Base-by-base conservation (phyloP, 2,888 invertebrate genomes). In the Dryadula phaetusa region DNA sequence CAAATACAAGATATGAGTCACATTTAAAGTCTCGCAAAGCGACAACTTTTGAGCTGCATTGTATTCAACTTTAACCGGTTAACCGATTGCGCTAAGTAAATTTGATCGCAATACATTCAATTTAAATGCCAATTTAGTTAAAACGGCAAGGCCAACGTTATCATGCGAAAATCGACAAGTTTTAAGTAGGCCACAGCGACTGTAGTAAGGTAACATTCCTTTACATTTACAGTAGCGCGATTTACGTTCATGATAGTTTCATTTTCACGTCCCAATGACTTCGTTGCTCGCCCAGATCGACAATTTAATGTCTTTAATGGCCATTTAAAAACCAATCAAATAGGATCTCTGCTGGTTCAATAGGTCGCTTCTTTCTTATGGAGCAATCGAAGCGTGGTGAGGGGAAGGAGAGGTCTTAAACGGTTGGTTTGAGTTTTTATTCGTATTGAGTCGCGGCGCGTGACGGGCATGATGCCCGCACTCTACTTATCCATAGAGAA, bases 161-260 rank as follows among this genome's bases (percentile, higher is more conserved):
- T 90, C 90, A 78, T 79, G 82, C 80, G 82, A 86, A 88, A 88
- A 91, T 91, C 87, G 81, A 86, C 85, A 85, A 83, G 86, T 86
- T 85, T 81, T 84, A 88, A 86, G 84, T 90, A 86, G 87, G 90
- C 84, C 84, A 83, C 77, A 75, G 77, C 76, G 81, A 79, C 84
- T 79, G 83, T 81, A 80, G 82, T 79, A 80, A 80, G 81, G 81
- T 82, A 82, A 81, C 83, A 86, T 86, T 87, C 88, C 86, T 86
- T 80, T 81, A 82, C 81, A 83, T 84, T 83, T 81, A 80, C 87
- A 83, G 87, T 85, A 86, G 87, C 82, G 79, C 83, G 84, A 87
- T 87, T 88, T 84, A 85, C 78, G 79, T 79, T 84, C 85, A 82
- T 84, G 87, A 88, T 89, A 89, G 87, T 88, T 88, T 86, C 83